Evolutionary conservation across 37 sponge, comb jelly and placozoan genomes (phyloP), one percentile per base, ranked within the genome.

Genomic region (Cladorhizidae sp.): DNA sequence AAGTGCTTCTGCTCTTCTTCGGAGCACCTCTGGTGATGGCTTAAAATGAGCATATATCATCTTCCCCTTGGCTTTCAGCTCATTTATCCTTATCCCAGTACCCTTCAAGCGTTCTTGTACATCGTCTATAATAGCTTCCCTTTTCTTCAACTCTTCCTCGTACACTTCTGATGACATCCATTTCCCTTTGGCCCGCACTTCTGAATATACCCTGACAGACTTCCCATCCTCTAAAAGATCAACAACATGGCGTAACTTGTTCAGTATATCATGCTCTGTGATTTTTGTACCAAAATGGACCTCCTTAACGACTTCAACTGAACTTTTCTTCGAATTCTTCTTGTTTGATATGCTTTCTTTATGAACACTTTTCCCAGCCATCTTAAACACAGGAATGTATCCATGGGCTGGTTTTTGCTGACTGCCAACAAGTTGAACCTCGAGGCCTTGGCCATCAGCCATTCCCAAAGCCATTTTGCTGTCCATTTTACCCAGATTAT

Each of bases 401-500:
- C 73, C 32, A 28, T 26, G 8, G n/a, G 61, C 8, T 28, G 6
- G 17, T 26, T 28, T 28, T 17, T 18, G 28, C 2, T 55, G 64
- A 23, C 17, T 43, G 1, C 55, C 59, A 20, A 84, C 85, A 22
- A 26, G 70, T 0, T 79, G 45, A 17, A 88, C 22, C 38, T 88
- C 70, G 12, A 77, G 35, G 0, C 72, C 73, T 33, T 68, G 77
- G 0, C 74, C 64, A 35, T 88, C 80, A 23, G 89, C 85, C 2
- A 92, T 7, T 21, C 79, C 56, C 5, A 80, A 0, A 36, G 93
- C 93, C 17, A 51, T 41, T 33, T 61, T 39, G 3, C 70, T 54
- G 51, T 75, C 62, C 86, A 85, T 87, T 38, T 43, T 77, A 26
- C 93, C 93, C 21, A 87, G 37, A 65, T 83, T 92, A 3, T 18